Percentiles rank a stretch among this genome's conserved stretches.
Conservation (phyloP, 2,797 vertebrate genomes). For the Chiloscyllium punctatum region DNA sequence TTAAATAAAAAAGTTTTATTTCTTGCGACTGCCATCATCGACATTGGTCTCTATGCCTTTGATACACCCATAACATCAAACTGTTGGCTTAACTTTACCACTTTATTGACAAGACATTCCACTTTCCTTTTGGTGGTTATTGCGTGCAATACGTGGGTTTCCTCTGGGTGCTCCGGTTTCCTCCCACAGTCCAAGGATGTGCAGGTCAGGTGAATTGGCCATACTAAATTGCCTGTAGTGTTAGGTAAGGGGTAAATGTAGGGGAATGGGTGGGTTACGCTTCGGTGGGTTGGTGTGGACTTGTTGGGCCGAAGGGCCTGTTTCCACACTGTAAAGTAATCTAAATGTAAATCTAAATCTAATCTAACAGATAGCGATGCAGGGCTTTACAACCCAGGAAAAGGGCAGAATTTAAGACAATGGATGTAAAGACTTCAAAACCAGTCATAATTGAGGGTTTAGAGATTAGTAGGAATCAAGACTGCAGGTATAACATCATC, state of each 20-base stretch:
- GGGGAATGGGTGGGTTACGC: too few relatives aligned
- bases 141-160: too few relatives aligned
- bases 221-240: too few relatives aligned
- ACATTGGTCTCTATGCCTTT: not conserved
- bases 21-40: not conserved
- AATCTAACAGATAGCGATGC: not conserved
- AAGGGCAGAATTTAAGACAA: not conserved
- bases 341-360: too few relatives aligned
- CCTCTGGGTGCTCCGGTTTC: too few relatives aligned
- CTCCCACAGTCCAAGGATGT: too few relatives aligned
- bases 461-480: not conserved
- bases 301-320: too few relatives aligned
- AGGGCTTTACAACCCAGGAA: not conserved
- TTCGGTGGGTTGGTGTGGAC: too few relatives aligned
- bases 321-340: too few relatives aligned
- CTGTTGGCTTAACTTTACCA: not conserved
- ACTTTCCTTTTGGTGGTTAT: not conserved
- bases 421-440: not conserved
- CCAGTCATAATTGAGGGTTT: not conserved
- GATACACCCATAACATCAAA: not conserved
- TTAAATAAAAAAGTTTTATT: not conserved
- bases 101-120: not conserved
- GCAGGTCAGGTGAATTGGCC: too few relatives aligned
- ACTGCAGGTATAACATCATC: not conserved
- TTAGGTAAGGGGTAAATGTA: too few relatives aligned